Evolutionary conservation across 2,888 invertebrate species (phyloP).

Genomic region (Stenurella melanura): DNA sequence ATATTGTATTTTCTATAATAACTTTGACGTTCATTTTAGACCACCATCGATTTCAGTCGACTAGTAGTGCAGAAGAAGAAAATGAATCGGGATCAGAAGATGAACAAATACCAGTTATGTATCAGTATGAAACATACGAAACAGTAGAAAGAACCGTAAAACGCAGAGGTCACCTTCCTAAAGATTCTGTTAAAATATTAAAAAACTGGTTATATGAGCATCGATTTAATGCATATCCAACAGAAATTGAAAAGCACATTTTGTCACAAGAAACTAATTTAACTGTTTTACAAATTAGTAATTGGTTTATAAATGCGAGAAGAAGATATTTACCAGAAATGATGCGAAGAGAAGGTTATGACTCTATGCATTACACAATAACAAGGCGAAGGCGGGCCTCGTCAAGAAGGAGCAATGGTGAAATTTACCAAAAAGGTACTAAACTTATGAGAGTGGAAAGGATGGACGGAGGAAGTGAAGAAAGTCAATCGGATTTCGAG

Average conservation of each 20-base stretch:
- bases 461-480: conserved; percentile 65
- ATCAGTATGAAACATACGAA: conserved; percentile 58
- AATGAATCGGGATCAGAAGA: conserved; percentile 65
- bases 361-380: conserved; percentile 71
- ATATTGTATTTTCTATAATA: conserved; percentile 5
- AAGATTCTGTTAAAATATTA: conserved; percentile 71
- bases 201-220: conserved; percentile 73
- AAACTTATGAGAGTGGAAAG: conserved; percentile 65
- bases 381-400: conserved; percentile 68
- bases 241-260: conserved; percentile 71
- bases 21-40: conserved; percentile 47
- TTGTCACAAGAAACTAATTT: conserved; percentile 71
- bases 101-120: conserved; percentile 63
- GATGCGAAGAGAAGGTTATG: conserved; percentile 72
- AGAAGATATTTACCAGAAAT: conserved; percentile 71
- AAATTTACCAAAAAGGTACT: conserved; percentile 62
- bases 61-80: conserved; percentile 64
- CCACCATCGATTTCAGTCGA: conserved; percentile 62
- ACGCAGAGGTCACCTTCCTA: conserved; percentile 71
- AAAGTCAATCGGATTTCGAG: conserved; percentile 67
- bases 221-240: conserved; percentile 72
- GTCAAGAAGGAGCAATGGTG: conserved; percentile 49
- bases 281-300: conserved; percentile 72
- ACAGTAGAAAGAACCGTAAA: conserved; percentile 63
- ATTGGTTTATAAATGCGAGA: conserved; percentile 72